Base-by-base conservation (phyloP, 2,113 vertebrate species). In the Anarhynchus alexandrinus region DNA sequence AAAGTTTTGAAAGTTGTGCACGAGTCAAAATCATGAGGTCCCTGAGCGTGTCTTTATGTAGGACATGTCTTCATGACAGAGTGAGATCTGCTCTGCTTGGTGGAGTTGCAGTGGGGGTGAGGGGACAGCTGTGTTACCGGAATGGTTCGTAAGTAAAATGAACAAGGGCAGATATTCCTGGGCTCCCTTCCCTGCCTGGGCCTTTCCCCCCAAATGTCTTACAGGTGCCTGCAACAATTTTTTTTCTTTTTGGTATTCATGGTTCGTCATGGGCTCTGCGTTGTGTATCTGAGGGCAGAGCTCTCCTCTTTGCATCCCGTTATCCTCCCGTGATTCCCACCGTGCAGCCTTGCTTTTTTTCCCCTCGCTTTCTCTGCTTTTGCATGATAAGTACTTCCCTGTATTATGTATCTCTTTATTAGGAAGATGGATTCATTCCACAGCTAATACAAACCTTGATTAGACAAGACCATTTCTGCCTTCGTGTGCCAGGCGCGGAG, bases 361-460 rank as follows among this genome's bases (percentile, higher is more conserved):
- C 3, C 6, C 30, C 11, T 3, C 18, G 45, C 45, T 45, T 45
- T 45, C 34, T 2, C 47, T 3, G 9, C n/a, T 90, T 93, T 47
- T 82, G 79, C 79, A 62, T 86, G 82, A 64, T 70, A 80, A 92
- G 67, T 58, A 42, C 71, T 83, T 89, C 38, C 65, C 76, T 86
- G 74, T 58, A 12, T 96, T 86, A 40, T 65, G 27, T 80, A 26
- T 82, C 66, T 82, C 82, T 90, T 38, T 65, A 45, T 90, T 52
- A 61, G 84, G 69, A 62, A 26, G 54, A 38, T 62, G 79, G 92
- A 70, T 54, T 78, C 45, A 30, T 94, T 88, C 90, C 76, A 70
- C 85, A 88, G 92, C 84, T 79, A 59, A 90, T 59, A 54, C 79
- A 92, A 79, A 81, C 82, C 52, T 80, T 90, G 90, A 77, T 92